These are phyloP conservation scores for Noctua janthe DNA, from an alignment of 2,888 invertebrate species.

Conservation along the genomic window DNA sequence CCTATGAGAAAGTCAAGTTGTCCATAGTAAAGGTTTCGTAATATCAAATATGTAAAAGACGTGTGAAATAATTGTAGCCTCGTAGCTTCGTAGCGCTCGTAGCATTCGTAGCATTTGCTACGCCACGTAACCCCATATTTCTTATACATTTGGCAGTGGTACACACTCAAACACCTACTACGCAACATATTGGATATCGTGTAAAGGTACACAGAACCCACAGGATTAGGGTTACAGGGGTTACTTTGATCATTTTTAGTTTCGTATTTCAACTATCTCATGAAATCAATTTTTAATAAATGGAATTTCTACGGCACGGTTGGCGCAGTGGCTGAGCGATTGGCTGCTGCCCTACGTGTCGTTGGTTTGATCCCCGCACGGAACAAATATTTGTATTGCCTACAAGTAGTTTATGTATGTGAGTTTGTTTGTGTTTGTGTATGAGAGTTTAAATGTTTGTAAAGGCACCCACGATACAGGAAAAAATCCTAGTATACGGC, in stretches of 20 bases:
- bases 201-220: not conserved
- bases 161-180: not conserved
- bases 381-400: too few species aligned
- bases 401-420: too few species aligned
- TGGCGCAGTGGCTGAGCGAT: too few species aligned
- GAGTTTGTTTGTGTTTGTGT: too few species aligned
- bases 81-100: slow-evolving; percentile 21
- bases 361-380: too few species aligned
- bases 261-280: not conserved
- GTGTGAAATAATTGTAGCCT: not conserved
- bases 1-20: not conserved
- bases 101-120: slow-evolving; percentile 10
- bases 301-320: not conserved
- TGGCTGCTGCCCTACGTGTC: too few species aligned
- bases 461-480: too few species aligned
- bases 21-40: not conserved
- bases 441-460: too few species aligned
- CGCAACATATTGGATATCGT: too few species aligned
- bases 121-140: slow-evolving; percentile 1
- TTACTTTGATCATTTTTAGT: not conserved
- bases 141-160: not conserved
- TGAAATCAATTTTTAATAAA: not conserved
- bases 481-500: too few species aligned
- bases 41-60: not conserved
- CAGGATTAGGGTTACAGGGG: not conserved